These are phyloP conservation scores for Callithrix jacchus DNA, from an alignment of 2,113 vertebrate species.

Conservation along the genomic window DNA sequence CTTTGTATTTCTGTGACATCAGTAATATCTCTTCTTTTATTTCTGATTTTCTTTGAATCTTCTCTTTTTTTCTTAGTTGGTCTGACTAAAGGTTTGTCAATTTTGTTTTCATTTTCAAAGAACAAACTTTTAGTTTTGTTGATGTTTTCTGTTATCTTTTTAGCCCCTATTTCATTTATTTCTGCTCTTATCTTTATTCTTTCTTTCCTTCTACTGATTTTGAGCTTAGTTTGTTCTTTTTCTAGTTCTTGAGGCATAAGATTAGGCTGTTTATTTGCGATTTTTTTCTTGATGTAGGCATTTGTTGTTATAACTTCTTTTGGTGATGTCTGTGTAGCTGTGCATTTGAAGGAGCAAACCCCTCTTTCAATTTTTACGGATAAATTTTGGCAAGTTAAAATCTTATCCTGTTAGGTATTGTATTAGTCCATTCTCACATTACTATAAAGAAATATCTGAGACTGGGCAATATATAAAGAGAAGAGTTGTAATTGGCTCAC, in stretches of 20 bases:
- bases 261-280: background rate
- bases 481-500: no score
- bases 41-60: background rate
- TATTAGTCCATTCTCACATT: no score
- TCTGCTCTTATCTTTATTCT: background rate
- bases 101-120: background rate
- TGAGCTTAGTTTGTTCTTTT: background rate
- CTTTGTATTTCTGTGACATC: background rate
- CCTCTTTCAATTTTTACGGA: background rate
- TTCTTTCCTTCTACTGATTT: background rate
- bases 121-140: background rate
- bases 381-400: background rate
- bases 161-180: background rate
- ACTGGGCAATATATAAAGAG: no score
- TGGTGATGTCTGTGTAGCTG: background rate
- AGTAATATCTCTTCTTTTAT: background rate
- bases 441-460: no score
- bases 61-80: background rate
- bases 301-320: background rate
- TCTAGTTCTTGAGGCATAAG: background rate
- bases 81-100: background rate
- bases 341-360: background rate
- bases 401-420: background rate
- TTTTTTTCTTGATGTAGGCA: background rate
- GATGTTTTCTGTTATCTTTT: background rate